phyloP scores from a whole-genome alignment of 1,140 invertebrate species.

The Hyposmocoma kahamanoa region DNA sequence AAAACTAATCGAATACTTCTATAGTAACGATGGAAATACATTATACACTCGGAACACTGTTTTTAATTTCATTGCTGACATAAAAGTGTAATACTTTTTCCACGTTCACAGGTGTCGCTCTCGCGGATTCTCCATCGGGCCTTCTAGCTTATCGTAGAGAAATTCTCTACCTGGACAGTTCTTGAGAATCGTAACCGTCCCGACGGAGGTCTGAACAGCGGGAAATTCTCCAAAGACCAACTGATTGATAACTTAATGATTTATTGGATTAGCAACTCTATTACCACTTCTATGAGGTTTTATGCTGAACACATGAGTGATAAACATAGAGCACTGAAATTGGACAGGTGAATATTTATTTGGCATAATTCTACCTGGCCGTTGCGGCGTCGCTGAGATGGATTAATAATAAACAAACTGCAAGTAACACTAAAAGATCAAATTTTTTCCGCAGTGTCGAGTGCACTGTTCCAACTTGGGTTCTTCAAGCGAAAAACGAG shows the following conservation, averaged over 20 bases:
- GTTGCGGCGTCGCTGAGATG: too few relatives aligned
- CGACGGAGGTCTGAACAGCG: slow-evolving; percentile 80
- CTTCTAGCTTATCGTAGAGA: slow-evolving; percentile 88
- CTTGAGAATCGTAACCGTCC: slow-evolving; percentile 47
- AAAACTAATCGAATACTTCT: not conserved
- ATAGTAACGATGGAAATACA: not conserved
- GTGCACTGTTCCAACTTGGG: slow-evolving; percentile 74
- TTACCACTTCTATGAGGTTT: slow-evolving; percentile 84
- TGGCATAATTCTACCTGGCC: too few relatives aligned
- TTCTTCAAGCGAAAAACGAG: slow-evolving; percentile 76
- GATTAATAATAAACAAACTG: too few relatives aligned
- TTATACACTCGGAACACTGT: not conserved
- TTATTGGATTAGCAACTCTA: slow-evolving; percentile 87
- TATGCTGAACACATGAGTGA: slow-evolving; percentile 79
- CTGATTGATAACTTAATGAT: slow-evolving; percentile 92
- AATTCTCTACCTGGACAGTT: slow-evolving; percentile 83
- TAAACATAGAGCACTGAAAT: slow-evolving; percentile 35
- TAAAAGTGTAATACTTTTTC: too few relatives aligned
- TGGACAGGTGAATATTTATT: too few relatives aligned
- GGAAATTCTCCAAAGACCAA: slow-evolving; percentile 79
- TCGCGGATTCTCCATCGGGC: slow-evolving; percentile 79
- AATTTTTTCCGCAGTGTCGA: too few relatives aligned
- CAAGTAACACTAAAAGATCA: too few relatives aligned
- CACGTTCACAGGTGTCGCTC: slow-evolving; percentile 67
- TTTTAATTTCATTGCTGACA: too few relatives aligned